Base-by-base conservation (phyloP, 2,113 vertebrate species). In the Zeus faber region DNA sequence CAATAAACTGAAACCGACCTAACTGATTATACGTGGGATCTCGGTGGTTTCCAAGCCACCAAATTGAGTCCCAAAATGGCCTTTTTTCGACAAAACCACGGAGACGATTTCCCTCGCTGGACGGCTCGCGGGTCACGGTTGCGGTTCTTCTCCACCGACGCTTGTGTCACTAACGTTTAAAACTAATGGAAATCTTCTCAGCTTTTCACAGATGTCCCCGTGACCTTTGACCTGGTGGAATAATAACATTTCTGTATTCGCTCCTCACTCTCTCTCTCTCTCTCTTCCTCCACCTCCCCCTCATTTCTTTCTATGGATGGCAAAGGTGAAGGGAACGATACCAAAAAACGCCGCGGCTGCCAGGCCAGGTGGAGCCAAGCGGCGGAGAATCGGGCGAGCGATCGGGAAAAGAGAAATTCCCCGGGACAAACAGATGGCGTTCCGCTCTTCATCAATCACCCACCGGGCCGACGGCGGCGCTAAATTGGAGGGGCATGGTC, bases 391-490 rank as follows among this genome's bases (percentile, higher is more conserved):
- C 25, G 31, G 43, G 27, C 47, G 63, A 60, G 58, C 40, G 45
- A 29, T 20, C 22, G 1, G n/a, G 18, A 70, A 56, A 26, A 25
- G 43, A 66, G 60, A 76, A 59, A 60, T 67, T 73, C 69, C 59
- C 61, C 35, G 65, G 44, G 58, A 67, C n/a, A 66, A 82, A 79
- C 66, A 68, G 73, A 68, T 77, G 75, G 61, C 23, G 46, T 67
- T 69, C 53, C 54, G 48, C 51, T 58, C 55, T 51, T 67, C 71
- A 86, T 88, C 72, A 79, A 80, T 86, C 80, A 74, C 41, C 14
- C 37, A 40, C 20, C 46, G 27, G 58, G 18, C 55, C 74, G 74
- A 77, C 77, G 67, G 73, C 70, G 47, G 29, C 29, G 60, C 50
- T 73, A 76, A 80, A 80, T 62, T 74, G 62, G 44, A 77, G 58